Evolutionary conservation across 2,888 invertebrate genomes (phyloP).

Genomic region (Harpalus rufipes): DNA sequence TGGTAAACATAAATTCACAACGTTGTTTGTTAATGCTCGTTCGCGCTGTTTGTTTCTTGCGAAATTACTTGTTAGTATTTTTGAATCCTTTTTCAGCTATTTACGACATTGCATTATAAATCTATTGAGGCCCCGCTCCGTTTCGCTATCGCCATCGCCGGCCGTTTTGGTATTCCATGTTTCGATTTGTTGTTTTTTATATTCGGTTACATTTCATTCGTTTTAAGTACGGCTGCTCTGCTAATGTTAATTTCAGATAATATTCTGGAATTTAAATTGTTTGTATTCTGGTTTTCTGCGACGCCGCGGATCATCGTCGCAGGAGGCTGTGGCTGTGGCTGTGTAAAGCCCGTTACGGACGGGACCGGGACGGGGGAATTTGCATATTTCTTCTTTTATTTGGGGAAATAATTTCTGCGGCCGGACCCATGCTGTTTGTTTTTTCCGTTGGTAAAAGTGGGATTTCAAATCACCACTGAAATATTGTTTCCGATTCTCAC

Average conservation of each 20-base stretch:
- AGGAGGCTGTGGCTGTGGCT: slow-evolving; percentile 62
- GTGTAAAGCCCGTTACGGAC: slow-evolving; percentile 35
- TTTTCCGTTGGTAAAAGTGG: slow-evolving; percentile 59
- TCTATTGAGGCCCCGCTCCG: slow-evolving; percentile 42
- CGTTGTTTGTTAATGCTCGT: slow-evolving; percentile 50
- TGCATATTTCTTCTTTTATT: slow-evolving; percentile 58
- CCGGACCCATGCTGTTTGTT: slow-evolving; percentile 61
- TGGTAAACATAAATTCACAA: slow-evolving; percentile 56
- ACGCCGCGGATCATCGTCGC: slow-evolving; percentile 56
- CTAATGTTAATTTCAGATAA: slow-evolving; percentile 67
- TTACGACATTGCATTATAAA: slow-evolving; percentile 60
- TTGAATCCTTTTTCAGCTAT: slow-evolving; percentile 54
- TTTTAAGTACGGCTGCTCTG: slow-evolving; percentile 59
- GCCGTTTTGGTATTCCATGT: slow-evolving; percentile 43
- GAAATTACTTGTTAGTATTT: slow-evolving; percentile 61
- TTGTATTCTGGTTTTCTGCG: slow-evolving; percentile 63
- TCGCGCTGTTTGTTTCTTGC: slow-evolving; percentile 55
- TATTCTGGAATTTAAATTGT: slow-evolving; percentile 66
- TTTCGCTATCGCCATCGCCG: slow-evolving; percentile 12
- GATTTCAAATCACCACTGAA: slow-evolving; percentile 55
- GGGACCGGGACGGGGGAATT: slow-evolving; percentile 23
- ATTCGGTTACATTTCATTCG: slow-evolving; percentile 60
- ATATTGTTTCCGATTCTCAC: slow-evolving; percentile 64
- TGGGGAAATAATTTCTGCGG: slow-evolving; percentile 60
- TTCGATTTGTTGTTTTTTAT: slow-evolving; percentile 54